Base-by-base conservation (phyloP, 1,140 invertebrate species). In the Drosophila watanabei region DNA sequence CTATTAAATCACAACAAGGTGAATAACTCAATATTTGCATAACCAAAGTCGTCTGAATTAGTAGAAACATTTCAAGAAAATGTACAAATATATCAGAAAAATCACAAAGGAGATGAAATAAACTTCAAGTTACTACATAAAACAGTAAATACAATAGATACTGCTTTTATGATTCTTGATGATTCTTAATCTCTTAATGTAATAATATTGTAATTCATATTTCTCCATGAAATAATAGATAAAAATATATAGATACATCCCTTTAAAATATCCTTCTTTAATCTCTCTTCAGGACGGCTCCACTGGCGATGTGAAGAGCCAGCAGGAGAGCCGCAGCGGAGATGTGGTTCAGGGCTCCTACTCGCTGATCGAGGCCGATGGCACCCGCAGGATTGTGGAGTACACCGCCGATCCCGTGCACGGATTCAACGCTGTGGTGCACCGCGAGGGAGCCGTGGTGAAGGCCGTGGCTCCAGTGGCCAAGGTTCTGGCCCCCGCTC, bases 301-400 rank as follows among this genome's bases (percentile, higher is more conserved):
- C 68, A 95, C 94, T 65, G 95, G 95, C 10, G 95, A 95, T 80
- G 93, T 94, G 56, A 95, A 95, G 93, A 94, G 93, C 56, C 94
- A 95, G 85, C 93, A 95, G 88, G 95, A 95, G 93, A 94, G 91
- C 43, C 93, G 95, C 48, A 93, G 94, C 59, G 95, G 95, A 20
- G 95, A 95, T 80, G 93, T 94, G 16, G 95, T 95, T 39, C 93
- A 94, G 71, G 95, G 95, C 37, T 93, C 91, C 39, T 95, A 95
- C 85, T 94, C 94, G 5, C 79, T 95, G 24, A 93, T 95, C n/a
- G 95, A 95, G 73, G 94, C 95, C 20, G 95, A 95, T 73, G 95
- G 95, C 57, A 95, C 94, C 5, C 91, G 94, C 18, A 83, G 94
- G 48, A 93, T 94, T 60, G 94, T 95, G 28, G 94, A 95, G 69